Evolutionary conservation across 2,797 vertebrate species (phyloP).

Genomic region (Miichthys miiuy): DNA sequence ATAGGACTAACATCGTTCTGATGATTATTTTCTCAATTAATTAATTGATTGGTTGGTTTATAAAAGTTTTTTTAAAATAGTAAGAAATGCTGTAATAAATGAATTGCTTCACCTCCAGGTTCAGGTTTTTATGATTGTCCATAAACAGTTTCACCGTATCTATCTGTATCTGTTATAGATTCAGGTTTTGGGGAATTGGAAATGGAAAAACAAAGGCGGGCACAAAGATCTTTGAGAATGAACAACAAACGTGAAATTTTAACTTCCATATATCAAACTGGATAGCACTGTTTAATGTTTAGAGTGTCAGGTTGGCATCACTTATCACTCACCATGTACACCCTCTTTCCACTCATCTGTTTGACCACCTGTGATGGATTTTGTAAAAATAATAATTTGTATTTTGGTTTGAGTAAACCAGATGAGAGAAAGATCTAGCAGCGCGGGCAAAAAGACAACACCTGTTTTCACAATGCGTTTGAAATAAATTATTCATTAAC

Average conservation of each 20-base stretch:
- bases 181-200: background rate
- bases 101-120: background rate
- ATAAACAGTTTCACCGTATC: background rate
- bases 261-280: slow-evolving; percentile 35
- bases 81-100: background rate
- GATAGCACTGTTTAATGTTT: slow-evolving; percentile 6
- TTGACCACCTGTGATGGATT: slow-evolving; percentile 28
- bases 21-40: background rate
- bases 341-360: slow-evolving; percentile 33
- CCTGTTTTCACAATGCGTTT: background rate
- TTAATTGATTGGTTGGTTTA: background rate
- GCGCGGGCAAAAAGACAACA: background rate
- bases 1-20: background rate
- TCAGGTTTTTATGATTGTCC: background rate
- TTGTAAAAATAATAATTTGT: background rate
- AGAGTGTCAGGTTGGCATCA: slow-evolving; percentile 17
- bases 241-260: slow-evolving; percentile 17
- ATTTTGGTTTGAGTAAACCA: too few relatives aligned
- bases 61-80: background rate
- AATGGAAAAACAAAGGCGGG: slow-evolving; percentile 18
- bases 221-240: slow-evolving; percentile 6
- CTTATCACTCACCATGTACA: background rate
- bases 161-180: background rate
- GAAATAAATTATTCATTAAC: slow-evolving; percentile 20
- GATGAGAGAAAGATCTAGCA: background rate